Evolutionary conservation across 2,888 invertebrate genomes (phyloP).

Genomic region (Aethes cnicana): DNA sequence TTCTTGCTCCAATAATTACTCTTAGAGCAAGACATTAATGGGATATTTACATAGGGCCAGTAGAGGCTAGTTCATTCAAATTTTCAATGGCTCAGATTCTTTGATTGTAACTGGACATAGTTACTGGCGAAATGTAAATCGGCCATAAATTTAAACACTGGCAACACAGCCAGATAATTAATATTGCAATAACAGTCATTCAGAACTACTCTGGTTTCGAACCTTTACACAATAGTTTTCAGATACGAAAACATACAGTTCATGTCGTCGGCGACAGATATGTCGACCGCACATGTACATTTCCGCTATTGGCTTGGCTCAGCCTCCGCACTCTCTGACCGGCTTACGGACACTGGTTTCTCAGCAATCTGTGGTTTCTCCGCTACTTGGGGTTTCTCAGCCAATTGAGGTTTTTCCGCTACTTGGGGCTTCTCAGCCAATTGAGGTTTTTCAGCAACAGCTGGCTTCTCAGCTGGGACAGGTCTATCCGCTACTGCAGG

Average conservation of each 20-base stretch:
- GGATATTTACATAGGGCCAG: conserved; percentile 7
- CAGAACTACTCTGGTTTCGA: conserved; percentile 26
- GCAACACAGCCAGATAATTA: conserved; percentile 10
- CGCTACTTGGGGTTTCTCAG: conserved; percentile 27
- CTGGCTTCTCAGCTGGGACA: conserved; percentile 31
- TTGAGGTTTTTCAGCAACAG: conserved; percentile 33
- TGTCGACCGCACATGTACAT: conserved; percentile 57
- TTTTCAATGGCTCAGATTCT: neutral
- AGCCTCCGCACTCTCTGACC: conserved; percentile 62
- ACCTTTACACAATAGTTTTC: conserved; percentile 64
- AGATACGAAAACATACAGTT: conserved; percentile 73
- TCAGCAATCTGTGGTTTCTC: conserved; percentile 39
- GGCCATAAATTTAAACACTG: neutral
- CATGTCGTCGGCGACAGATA: conserved; percentile 53
- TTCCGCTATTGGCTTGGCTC: conserved; percentile 72
- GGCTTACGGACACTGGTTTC: conserved; percentile 52
- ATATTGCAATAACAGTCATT: conserved; percentile 26
- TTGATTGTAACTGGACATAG: neutral
- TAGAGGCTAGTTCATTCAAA: neutral
- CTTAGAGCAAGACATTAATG: conserved; percentile 25
- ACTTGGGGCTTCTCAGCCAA: conserved; percentile 14
- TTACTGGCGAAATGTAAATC: conserved; percentile 1
- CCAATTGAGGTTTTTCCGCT: conserved; percentile 32
- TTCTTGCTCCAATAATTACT: conserved; percentile 1
- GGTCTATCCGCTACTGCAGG: conserved; percentile 31